These are phyloP conservation scores for Phocoena sinus DNA, from an alignment of 2,113 vertebrate species.

Conservation along the genomic window DNA sequence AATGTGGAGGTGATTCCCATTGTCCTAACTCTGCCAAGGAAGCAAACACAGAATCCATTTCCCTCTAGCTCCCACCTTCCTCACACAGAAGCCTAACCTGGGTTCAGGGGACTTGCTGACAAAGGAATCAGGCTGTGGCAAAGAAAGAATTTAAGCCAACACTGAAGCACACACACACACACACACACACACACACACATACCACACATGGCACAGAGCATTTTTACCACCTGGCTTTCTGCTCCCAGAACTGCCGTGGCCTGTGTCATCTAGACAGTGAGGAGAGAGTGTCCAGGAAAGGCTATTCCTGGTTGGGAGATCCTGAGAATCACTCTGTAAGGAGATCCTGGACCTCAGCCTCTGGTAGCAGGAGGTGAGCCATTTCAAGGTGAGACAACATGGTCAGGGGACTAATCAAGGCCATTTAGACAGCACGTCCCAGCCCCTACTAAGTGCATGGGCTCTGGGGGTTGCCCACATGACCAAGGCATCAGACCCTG, in stretches of 20 bases:
- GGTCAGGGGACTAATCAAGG: background rate
- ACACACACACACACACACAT: too few relatives aligned
- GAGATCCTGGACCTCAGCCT: background rate
- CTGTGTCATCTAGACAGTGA: background rate
- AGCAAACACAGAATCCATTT: background rate
- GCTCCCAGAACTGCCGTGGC: background rate
- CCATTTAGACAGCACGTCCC: background rate
- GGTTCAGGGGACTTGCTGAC: background rate
- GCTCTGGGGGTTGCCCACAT: accelerated
- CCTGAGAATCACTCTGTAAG: conserved; percentile 21
- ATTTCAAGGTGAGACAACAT: background rate
- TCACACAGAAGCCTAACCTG: background rate
- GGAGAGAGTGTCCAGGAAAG: background rate
- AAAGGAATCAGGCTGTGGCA: background rate
- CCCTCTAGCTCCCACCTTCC: background rate
- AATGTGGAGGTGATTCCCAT: background rate
- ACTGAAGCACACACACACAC: background rate
- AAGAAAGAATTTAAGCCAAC: background rate
- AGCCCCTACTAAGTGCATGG: too few relatives aligned
- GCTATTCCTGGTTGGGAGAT: background rate
- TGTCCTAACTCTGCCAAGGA: background rate
- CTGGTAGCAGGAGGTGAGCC: background rate
- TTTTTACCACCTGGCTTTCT: background rate
- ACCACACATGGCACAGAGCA: background rate
- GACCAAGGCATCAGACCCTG: background rate